A percentile compares a stretch with the other conserved stretches of the same genome.
These are phyloP conservation scores for Hephaestus fuliginosus DNA, from an alignment of 2,797 vertebrate genomes.

Conservation along the genomic window DNA sequence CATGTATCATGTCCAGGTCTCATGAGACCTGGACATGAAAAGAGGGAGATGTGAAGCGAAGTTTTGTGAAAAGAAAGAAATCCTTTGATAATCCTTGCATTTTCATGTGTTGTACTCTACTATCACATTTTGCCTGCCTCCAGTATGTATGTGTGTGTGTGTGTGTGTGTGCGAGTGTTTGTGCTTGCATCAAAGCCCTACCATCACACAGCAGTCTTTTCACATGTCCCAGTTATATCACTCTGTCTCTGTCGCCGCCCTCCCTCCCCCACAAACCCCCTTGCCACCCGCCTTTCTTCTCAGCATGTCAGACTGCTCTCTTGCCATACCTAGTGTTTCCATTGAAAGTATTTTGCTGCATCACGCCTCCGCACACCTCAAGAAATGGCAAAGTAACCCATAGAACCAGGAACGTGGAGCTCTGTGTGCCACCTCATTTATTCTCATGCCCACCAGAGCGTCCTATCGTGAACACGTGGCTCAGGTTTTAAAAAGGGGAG, in stretches of 20 bases:
- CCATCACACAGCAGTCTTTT: conserved; percentile 50
- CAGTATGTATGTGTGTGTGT: neutral
- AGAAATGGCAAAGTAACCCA: conserved; percentile 45
- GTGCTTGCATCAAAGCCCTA: conserved; percentile 50
- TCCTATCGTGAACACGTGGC: conserved; percentile 12
- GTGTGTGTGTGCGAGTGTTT: neutral
- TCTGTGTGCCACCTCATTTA: conserved; percentile 43
- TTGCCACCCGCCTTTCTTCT: conserved; percentile 61
- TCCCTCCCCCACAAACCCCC: conserved; percentile 31
- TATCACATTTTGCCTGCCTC: conserved; percentile 34
- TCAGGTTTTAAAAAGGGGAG: conserved; percentile 15
- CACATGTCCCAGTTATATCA: conserved; percentile 76
- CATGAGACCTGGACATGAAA: conserved; percentile 49
- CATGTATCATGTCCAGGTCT: neutral
- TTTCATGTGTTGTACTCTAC: conserved; percentile 48
- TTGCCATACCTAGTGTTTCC: conserved; percentile 48
- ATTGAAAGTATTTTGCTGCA: conserved; percentile 58
- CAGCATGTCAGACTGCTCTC: conserved; percentile 49
- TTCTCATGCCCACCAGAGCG: conserved; percentile 21
- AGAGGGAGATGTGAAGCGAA: conserved; percentile 19
- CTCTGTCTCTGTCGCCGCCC: conserved; percentile 53
- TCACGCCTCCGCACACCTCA: conserved; percentile 57
- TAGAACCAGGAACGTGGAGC: conserved; percentile 47
- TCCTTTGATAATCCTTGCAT: conserved; percentile 52
- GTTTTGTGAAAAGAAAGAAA: conserved; percentile 35